A percentile compares a stretch with the other conserved stretches of the same genome.
phyloP scores from a whole-genome alignment of 2,888 invertebrate genomes.

The Chaetoderma sp. region DNA sequence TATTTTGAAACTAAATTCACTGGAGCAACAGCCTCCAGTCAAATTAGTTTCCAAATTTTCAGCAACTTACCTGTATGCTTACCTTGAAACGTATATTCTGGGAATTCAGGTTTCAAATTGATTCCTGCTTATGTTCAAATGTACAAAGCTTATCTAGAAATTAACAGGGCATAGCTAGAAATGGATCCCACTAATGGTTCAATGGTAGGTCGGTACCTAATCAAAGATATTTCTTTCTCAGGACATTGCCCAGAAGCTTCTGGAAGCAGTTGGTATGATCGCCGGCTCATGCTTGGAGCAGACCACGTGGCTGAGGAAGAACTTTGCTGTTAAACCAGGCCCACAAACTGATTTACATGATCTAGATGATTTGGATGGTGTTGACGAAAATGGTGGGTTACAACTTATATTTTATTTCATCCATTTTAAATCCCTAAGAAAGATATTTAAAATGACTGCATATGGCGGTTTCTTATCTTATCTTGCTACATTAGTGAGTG shows the following conservation, averaged over 20 bases:
- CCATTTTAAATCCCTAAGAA: background rate
- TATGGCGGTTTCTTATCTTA: background rate
- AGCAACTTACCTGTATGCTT: too few species aligned
- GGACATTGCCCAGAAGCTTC: slow-evolving; percentile 74
- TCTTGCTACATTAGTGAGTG: too few species aligned
- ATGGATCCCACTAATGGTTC: too few species aligned
- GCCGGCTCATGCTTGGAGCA: slow-evolving; percentile 92
- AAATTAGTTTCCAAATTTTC: too few species aligned
- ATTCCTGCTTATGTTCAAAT: too few species aligned
- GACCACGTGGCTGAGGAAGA: slow-evolving; percentile 87
- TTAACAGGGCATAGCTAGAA: too few species aligned
- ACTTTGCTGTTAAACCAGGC: slow-evolving; percentile 79
- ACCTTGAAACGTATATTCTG: too few species aligned
- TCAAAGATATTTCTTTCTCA: slow-evolving; percentile 40
- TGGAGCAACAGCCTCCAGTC: too few species aligned
- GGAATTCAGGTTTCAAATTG: too few species aligned
- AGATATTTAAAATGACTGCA: background rate
- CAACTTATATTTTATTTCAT: background rate
- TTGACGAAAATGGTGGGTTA: slow-evolving; percentile 39
- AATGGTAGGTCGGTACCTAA: too few species aligned
- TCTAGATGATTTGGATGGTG: slow-evolving; percentile 46
- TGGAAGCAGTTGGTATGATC: slow-evolving; percentile 85
- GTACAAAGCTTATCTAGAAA: too few species aligned
- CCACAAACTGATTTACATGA: slow-evolving; percentile 66
- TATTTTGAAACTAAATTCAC: too few species aligned